Evolutionary conservation across 2,797 vertebrate genomes (phyloP).

Genomic region (Austrolebias charrua): DNA sequence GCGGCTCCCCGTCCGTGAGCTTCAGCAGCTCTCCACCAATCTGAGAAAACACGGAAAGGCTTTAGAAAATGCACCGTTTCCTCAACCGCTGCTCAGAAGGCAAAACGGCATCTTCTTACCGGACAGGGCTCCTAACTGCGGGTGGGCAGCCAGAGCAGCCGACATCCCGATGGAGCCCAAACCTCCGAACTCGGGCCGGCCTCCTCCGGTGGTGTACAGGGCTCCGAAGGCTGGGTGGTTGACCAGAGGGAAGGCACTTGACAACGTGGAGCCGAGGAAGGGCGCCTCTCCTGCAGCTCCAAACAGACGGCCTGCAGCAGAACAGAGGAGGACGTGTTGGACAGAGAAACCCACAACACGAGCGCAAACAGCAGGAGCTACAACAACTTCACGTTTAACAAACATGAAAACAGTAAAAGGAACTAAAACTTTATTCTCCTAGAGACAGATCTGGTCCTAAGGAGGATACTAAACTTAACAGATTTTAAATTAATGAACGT

Average conservation of each 20-base stretch:
- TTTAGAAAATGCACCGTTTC: constrained; percentile 2
- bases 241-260: constrained; percentile 95
- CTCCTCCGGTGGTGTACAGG: constrained; percentile 87
- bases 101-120: constrained; percentile 70
- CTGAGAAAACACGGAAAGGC: constrained; percentile 65
- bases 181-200: constrained; percentile 92
- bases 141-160: constrained; percentile 88
- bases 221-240: constrained; percentile 92
- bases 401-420: background rate
- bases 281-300: constrained; percentile 88
- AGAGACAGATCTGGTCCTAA: too few species aligned
- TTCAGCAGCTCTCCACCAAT: constrained; percentile 95
- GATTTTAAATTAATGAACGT: too few species aligned
- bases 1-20: constrained; percentile 85
- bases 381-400: constrained; percentile 7
- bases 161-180: constrained; percentile 88
- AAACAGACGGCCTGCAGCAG: constrained; percentile 88
- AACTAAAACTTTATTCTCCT: background rate
- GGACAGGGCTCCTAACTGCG: constrained; percentile 90
- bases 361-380: too few species aligned
- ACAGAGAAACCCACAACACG: too few species aligned
- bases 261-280: constrained; percentile 91
- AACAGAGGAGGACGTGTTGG: constrained; percentile 13
- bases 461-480: too few species aligned
- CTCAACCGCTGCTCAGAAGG: constrained; percentile 16